Percentiles rank a stretch among this genome's conserved stretches.
Conservation (phyloP, 1,140 invertebrate species). For the Drosophila guanche region DNA sequence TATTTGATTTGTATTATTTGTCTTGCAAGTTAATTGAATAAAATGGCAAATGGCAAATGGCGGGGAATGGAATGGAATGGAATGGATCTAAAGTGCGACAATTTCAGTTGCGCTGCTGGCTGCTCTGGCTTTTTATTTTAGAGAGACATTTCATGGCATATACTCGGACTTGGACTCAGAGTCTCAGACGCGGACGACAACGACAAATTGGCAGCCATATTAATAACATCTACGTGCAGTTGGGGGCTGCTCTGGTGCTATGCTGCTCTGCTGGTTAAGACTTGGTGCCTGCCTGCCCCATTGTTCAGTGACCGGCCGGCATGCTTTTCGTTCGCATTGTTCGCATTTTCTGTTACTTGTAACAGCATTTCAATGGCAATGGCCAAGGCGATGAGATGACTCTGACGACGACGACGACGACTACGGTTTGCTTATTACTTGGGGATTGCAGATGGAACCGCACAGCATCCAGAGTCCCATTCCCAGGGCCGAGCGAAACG, state of each 20-base stretch:
- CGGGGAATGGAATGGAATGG: background rate
- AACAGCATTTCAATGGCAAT: conserved; percentile 71
- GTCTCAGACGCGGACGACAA: conserved; percentile 41
- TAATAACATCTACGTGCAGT: conserved; percentile 70
- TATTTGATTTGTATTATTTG: conserved; percentile 72
- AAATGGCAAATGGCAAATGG: conserved; percentile 69
- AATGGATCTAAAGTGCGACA: conserved; percentile 65
- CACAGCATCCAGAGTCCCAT: conserved; percentile 35
- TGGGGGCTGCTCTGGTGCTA: conserved; percentile 1
- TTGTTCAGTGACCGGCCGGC: conserved; percentile 56
- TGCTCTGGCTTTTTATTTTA: conserved; percentile 69
- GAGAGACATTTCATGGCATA: conserved; percentile 69
- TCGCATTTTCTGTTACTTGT: conserved; percentile 78
- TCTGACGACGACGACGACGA: conserved; percentile 16
- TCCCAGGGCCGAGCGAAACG: background rate
- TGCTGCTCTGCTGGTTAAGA: conserved; percentile 1
- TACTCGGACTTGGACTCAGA: conserved; percentile 18
- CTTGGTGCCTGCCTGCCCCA: conserved; percentile 23
- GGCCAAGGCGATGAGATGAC: conserved; percentile 11
- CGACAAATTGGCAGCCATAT: conserved; percentile 80
- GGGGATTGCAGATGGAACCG: conserved; percentile 30
- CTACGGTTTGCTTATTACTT: conserved; percentile 67
- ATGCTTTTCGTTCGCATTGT: conserved; percentile 53
- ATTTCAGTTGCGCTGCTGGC: conserved; percentile 60
- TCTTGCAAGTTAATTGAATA: conserved; percentile 80